Evolutionary conservation across 2,113 vertebrate genomes (phyloP).

Genomic region (Zosterops borbonicus): DNA sequence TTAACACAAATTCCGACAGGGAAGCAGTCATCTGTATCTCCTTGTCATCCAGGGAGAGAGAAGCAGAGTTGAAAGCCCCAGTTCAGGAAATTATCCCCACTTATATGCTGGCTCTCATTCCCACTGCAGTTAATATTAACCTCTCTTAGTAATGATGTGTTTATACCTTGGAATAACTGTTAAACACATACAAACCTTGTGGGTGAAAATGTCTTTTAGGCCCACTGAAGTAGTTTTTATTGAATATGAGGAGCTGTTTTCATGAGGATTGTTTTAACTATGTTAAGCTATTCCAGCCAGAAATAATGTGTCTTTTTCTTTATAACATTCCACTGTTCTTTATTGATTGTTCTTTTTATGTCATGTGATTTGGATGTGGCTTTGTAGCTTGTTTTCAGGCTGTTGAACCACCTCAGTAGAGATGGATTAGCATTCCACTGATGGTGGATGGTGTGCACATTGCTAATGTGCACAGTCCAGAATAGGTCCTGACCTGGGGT

Average conservation of each 20-base stretch:
- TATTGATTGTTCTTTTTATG: not conserved
- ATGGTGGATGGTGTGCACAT: not conserved
- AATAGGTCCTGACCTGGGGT: not conserved
- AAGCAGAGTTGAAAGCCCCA: not conserved
- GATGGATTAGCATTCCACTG: not conserved
- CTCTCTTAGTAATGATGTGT: not conserved
- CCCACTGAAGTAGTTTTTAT: not conserved
- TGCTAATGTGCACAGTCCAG: not conserved
- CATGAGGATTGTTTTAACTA: not conserved
- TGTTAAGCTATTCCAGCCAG: not conserved
- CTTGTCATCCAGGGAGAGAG: not conserved
- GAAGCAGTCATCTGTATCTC: not conserved
- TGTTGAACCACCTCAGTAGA: not conserved
- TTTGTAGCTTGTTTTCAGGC: not conserved
- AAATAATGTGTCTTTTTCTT: not conserved
- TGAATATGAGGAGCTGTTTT: not conserved
- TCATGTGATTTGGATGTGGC: not conserved
- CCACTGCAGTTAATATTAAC: not conserved
- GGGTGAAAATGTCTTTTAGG: not conserved
- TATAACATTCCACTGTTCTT: not conserved
- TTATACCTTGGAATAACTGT: not conserved
- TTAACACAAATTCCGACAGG: not conserved
- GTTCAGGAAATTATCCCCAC: not conserved
- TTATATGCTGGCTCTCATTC: not conserved
- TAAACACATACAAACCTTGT: not conserved